phyloP scores from a whole-genome alignment of 2,888 invertebrate genomes.

The Lepidonotus clava region DNA sequence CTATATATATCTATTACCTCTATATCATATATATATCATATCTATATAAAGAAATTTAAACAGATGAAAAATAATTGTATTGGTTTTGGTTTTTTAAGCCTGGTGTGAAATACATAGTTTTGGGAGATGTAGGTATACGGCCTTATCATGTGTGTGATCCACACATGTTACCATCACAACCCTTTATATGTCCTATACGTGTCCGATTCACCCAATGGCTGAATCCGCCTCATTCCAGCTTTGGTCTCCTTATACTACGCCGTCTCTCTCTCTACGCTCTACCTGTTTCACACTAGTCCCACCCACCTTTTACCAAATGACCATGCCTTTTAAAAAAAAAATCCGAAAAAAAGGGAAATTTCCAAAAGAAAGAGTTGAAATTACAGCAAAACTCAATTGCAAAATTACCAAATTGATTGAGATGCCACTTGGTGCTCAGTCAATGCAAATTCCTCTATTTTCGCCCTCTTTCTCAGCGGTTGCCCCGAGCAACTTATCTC shows the following conservation, averaged over 20 bases:
- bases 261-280: constrained; percentile 50
- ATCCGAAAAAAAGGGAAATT: too few species aligned
- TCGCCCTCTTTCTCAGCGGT: constrained; percentile 26
- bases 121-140: constrained; percentile 52
- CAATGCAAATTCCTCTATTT: constrained; percentile 1
- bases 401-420: too few species aligned
- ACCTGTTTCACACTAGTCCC: constrained; percentile 30
- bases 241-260: constrained; percentile 46
- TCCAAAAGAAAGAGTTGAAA: too few species aligned
- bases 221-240: constrained; percentile 45
- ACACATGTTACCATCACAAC: constrained; percentile 49
- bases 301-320: too few species aligned
- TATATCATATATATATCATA: not conserved
- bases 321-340: too few species aligned
- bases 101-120: constrained; percentile 54
- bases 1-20: constrained; percentile 5
- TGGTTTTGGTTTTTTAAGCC: constrained; percentile 54
- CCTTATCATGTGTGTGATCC: constrained; percentile 5
- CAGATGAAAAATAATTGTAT: constrained; percentile 53
- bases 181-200: constrained; percentile 49
- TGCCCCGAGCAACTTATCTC: constrained; percentile 44
- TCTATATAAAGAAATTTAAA: constrained; percentile 47
- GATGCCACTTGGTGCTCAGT: constrained; percentile 2
- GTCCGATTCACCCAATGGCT: constrained; percentile 46
- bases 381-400: too few species aligned